These are phyloP conservation scores for Pseudochaenichthys georgianus DNA, from an alignment of 2,797 vertebrate genomes.

Conservation along the genomic window DNA sequence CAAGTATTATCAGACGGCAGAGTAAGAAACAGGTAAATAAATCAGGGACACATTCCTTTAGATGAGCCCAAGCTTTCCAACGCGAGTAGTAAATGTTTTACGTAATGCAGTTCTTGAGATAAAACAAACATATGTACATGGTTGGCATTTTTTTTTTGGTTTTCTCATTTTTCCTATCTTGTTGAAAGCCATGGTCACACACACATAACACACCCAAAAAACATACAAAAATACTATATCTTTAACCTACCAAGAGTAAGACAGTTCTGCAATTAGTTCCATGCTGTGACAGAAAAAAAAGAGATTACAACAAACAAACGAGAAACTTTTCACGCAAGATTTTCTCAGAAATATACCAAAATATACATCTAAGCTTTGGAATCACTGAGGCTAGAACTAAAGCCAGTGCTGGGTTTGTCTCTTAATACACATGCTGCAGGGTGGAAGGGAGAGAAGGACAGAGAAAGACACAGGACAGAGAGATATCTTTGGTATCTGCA, in stretches of 20 bases:
- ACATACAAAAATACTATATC: constrained; percentile 99
- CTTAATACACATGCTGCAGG: constrained; percentile 99
- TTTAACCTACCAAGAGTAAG: constrained; percentile 99
- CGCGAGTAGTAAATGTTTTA: constrained; percentile 83
- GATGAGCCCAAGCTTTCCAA: constrained; percentile 84
- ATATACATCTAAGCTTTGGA: constrained; percentile 99
- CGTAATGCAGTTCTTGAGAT: constrained; percentile 86
- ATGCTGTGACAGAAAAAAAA: constrained; percentile 98
- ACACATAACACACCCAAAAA: constrained; percentile 94
- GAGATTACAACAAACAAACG: constrained; percentile 95
- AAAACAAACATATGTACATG: constrained; percentile 92
- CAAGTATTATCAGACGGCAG: constrained; percentile 76
- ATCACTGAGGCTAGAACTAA: constrained; percentile 99
- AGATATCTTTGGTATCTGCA: constrained; percentile 99
- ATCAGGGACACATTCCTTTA: constrained; percentile 82
- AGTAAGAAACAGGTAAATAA: constrained; percentile 68
- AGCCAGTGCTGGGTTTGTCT: constrained; percentile 99
- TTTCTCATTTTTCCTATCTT: constrained; percentile 55
- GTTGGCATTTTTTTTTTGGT: constrained; percentile 67
- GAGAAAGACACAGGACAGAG: constrained; percentile 81
- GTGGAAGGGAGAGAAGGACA: constrained; percentile 86
- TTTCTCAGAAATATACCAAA: constrained; percentile 99
- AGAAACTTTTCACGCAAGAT: constrained; percentile 86
- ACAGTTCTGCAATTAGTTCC: constrained; percentile 96
- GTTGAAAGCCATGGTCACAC: constrained; percentile 92